Evolutionary conservation across 2,113 vertebrate genomes (phyloP), one percentile per base, ranked within the genome.

Genomic region (Ranitomeya variabilis): DNA sequence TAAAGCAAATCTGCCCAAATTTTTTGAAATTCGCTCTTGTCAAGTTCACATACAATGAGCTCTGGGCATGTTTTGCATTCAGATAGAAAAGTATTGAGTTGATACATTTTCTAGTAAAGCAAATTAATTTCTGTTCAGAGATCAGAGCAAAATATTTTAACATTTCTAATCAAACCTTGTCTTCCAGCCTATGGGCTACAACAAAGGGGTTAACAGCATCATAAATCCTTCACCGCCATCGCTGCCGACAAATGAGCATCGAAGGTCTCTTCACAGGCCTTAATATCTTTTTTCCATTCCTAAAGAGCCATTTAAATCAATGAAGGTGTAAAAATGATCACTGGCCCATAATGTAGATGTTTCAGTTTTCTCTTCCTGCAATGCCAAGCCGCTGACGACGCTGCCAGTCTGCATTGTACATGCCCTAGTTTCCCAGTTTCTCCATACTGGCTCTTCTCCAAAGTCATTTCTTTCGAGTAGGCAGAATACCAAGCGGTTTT

Each of bases 261-360:
- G 51, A 19, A 14, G 60, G 73, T 89, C 80, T 71, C 87, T 83
- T 84, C 57, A 89, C 64, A 26, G 80, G 81, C 87, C 80, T 84
- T 89, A 84, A 89, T 84, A 83, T 84, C 71, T 66, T 89, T 45
- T 88, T 84, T 51, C 45, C 52, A 84, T 77, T 89, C 69, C 87
- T 83, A 89, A 89, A 89, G 87, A 84, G 71, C 87, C 59, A 84
- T 84, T 89, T 89, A 89, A 89, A 83, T 89, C 87, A 89, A 89
- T 89, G 81, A 89, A 89, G 71, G 87, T 84, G 69, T 89, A 78
- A 74, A 88, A 89, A 89, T 84, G 45, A 89, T 89, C 87, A 84
- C 77, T 78, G 79, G 80, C 87, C 81, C 87, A 77, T 89, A 89
- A 89, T 84, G 57, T 89, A 66, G 71, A 77, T 83, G 69, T 9